Conservation (phyloP, 2,888 invertebrate species). For the Scelioninae gen. 1 region DNA sequence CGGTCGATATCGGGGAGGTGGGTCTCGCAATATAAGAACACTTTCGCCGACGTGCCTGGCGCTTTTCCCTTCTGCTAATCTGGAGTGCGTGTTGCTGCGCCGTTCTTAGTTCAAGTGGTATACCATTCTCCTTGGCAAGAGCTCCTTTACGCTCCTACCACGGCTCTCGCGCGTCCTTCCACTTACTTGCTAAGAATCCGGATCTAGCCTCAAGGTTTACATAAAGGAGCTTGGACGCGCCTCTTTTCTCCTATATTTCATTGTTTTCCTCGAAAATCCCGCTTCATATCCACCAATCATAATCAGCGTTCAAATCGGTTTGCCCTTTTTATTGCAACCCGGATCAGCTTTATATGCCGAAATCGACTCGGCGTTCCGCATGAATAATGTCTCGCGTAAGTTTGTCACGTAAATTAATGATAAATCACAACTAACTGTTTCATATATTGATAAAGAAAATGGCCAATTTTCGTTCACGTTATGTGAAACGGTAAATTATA, state of each 20-base stretch:
- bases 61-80: slow-evolving; percentile 77
- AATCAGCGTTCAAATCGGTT: slow-evolving; percentile 4
- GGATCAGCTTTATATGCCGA: slow-evolving; percentile 11
- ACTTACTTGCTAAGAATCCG: slow-evolving; percentile 79
- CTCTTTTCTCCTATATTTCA: slow-evolving; percentile 57
- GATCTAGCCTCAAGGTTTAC: slow-evolving; percentile 83
- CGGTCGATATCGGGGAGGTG: slow-evolving; percentile 68
- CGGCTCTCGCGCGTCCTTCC: slow-evolving; percentile 49
- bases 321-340: slow-evolving; percentile 7
- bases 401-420: slow-evolving; percentile 4
- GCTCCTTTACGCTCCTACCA: slow-evolving; percentile 55
- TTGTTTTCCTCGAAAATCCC: slow-evolving; percentile 49
- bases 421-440: background rate
- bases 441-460: background rate
- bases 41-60: slow-evolving; percentile 80
- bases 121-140: slow-evolving; percentile 66
- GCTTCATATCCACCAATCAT: slow-evolving; percentile 29
- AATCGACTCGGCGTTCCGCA: background rate
- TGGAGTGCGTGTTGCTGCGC: slow-evolving; percentile 70
- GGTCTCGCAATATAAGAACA: slow-evolving; percentile 78
- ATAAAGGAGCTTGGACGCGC: slow-evolving; percentile 77
- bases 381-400: background rate
- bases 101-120: slow-evolving; percentile 49
- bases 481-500: too few species aligned
- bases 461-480: too few species aligned